A percentile compares a stretch with the other conserved stretches of the same genome.
Conservation (phyloP, 2,888 invertebrate genomes). For the Ceriagrion tenellum region DNA sequence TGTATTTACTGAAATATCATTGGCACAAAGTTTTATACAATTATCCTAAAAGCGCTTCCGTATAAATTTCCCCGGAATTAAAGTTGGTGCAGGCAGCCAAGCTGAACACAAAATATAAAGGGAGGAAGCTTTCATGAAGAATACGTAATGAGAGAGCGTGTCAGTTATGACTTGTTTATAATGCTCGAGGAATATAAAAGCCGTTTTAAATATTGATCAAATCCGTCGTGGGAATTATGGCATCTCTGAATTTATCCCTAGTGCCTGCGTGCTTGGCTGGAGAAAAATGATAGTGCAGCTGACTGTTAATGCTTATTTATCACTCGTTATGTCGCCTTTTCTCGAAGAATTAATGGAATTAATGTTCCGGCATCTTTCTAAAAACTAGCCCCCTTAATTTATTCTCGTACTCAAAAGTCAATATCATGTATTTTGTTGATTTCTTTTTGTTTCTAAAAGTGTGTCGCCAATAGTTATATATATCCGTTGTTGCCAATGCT, state of each 20-base stretch:
- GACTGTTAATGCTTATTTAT: not conserved
- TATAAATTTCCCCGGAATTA: not conserved
- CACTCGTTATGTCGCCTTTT: not conserved
- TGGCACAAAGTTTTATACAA: not conserved
- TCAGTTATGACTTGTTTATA: constrained; percentile 11
- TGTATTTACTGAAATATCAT: not conserved
- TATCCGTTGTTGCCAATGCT: no score
- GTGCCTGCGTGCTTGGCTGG: not conserved
- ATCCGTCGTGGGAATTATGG: constrained; percentile 1
- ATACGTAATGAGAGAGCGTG: not conserved
- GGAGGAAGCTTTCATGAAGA: constrained; percentile 32
- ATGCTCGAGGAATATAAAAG: not conserved
- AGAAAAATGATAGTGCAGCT: not conserved
- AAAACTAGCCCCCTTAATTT: no score
- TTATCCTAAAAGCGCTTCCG: not conserved
- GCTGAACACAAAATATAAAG: not conserved
- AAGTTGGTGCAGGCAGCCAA: not conserved
- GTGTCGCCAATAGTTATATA: no score
- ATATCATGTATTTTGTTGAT: no score
- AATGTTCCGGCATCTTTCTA: not conserved
- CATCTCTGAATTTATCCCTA: not conserved
- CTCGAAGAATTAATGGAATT: not conserved
- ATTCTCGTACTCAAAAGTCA: no score
- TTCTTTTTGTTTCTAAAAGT: no score
- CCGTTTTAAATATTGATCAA: constrained; percentile 27